Percentiles rank a stretch among this genome's conserved stretches.
These are phyloP conservation scores for Buteo buteo DNA, from an alignment of 2,113 vertebrate genomes.

Conservation along the genomic window DNA sequence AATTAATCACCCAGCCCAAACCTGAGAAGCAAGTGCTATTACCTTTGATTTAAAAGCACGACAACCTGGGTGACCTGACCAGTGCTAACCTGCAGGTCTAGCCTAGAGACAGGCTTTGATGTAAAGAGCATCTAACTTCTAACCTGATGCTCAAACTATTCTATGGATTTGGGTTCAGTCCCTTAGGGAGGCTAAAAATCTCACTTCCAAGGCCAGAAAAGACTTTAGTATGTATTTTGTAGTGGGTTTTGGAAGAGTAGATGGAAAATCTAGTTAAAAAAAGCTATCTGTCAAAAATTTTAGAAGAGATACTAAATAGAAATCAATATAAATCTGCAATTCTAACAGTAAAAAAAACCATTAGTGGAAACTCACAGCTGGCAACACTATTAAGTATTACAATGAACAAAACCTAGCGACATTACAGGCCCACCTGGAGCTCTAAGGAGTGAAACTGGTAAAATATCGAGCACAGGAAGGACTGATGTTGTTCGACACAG, in stretches of 20 bases:
- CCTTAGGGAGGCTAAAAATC: not conserved
- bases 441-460: not conserved
- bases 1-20: not conserved
- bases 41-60: not conserved
- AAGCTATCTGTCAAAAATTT: not conserved
- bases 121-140: not conserved
- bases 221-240: not conserved
- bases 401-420: not conserved
- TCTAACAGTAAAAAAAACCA: not conserved
- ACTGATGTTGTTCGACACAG: not conserved
- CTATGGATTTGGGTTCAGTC: not conserved
- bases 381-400: not conserved
- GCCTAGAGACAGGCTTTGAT: not conserved
- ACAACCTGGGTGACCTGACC: not conserved
- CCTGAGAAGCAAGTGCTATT: not conserved
- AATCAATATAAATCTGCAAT: not conserved
- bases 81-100: not conserved
- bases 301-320: not conserved
- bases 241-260: not conserved
- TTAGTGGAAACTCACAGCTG: not conserved
- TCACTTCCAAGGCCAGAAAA: not conserved
- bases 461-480: not conserved
- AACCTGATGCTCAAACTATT: not conserved
- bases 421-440: not conserved
- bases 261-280: not conserved